A percentile compares a stretch with the other conserved stretches of the same genome.
phyloP scores from a whole-genome alignment of 1,140 invertebrate genomes.

The Micrasema longulum region DNA sequence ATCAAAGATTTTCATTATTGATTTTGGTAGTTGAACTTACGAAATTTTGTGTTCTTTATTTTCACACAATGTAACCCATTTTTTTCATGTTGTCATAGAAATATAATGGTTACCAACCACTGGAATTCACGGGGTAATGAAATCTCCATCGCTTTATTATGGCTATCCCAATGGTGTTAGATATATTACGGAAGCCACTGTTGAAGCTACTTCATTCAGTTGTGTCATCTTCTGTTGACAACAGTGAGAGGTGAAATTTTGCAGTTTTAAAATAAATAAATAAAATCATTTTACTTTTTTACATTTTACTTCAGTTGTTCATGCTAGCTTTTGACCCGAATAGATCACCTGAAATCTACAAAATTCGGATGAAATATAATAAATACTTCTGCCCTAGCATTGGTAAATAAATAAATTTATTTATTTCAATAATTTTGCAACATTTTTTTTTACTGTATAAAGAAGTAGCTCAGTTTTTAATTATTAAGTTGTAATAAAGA shows the following conservation, averaged over 20 bases:
- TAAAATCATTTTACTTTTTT: too few relatives aligned
- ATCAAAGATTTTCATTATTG: too few relatives aligned
- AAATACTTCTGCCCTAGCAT: slow-evolving; percentile 50
- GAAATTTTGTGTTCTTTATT: too few relatives aligned
- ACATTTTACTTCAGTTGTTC: not conserved
- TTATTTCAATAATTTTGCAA: too few relatives aligned
- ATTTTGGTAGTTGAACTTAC: too few relatives aligned
- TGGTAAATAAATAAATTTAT: too few relatives aligned
- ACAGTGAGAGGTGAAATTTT: not conserved
- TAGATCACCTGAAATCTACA: slow-evolving; percentile 21
- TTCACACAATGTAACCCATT: not conserved
- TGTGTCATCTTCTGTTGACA: slow-evolving; percentile 12
- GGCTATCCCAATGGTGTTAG: slow-evolving; percentile 24
- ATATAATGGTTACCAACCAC: not conserved
- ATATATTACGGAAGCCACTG: slow-evolving; percentile 31
- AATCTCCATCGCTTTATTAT: slow-evolving; percentile 29
- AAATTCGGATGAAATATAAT: slow-evolving; percentile 54
- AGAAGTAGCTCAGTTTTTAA: too few relatives aligned
- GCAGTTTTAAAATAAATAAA: too few relatives aligned
- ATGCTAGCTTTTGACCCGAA: slow-evolving; percentile 26
- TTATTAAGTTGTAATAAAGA: too few relatives aligned
- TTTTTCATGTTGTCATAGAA: not conserved
- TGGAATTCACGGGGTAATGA: slow-evolving; percentile 9
- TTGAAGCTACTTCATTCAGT: slow-evolving; percentile 27
- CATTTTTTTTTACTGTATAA: too few relatives aligned